Base-by-base conservation (phyloP, 2,888 invertebrate species). In the Dryocosmus kuriphilus region DNA sequence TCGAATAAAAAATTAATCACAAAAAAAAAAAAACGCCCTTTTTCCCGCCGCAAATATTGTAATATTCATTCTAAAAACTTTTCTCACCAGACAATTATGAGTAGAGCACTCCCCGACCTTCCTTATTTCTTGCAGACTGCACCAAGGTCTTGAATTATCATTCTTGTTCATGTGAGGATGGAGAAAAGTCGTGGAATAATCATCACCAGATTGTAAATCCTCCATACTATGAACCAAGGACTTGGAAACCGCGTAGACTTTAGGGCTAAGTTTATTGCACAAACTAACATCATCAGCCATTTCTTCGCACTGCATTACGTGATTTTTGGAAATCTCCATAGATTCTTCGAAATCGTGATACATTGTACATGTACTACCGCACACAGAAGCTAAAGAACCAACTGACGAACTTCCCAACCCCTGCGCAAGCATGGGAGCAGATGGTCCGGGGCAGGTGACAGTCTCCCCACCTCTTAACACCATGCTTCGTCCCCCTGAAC, bases 71-170 rank as follows among this genome's bases (percentile, higher is more conserved):
- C n/a, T 27, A 38, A 32, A 71, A 73, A 77, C 41, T 55, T 19
- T 55, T 80, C 89, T 89, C 76, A 90, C 90, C 86, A 89, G 80
- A 79, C 86, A 88, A 76, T 86, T 86, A 74, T 88, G 88, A 30
- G 87, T 85, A 6, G 75, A 80, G 61, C 86, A 87, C 30, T 82
- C 85, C 19, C 88, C 89, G 46, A 91, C 85, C 78, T 92, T 92
- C 81, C 94, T 92, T 88, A 94, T 93, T 84, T 95, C 95, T 85
- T 95, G 95, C 67, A 95, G 91, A 87, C 95, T 95, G 32, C 95
- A 94, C 93, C 94, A 95, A 0, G 89, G 90, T 22, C 92, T 90
- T 6, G 89, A 86, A 74, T 89, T 87, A 76, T 89, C 88, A 75
- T 77, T 84, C 61, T 87, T 89, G 27, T 81, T 84, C 55, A 77